Base-by-base conservation (phyloP, 2,888 invertebrate species). In the Dromius quadrimaculatus region DNA sequence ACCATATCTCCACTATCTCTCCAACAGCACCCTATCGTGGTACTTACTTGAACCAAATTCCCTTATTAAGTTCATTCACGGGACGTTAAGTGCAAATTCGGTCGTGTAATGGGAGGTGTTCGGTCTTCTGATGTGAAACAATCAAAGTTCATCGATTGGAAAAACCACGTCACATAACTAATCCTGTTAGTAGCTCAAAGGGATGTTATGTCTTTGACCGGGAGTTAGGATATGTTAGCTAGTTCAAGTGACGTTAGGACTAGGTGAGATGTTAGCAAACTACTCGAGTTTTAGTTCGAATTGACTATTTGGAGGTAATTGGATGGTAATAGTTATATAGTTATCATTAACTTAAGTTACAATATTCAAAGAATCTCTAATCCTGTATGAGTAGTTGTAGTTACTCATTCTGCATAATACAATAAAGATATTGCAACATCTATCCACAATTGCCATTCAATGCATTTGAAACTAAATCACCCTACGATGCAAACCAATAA, bases 141-240 rank as follows among this genome's bases (percentile, higher is more conserved):
- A 64, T 64, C 64, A 64, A 64, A 64, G 64, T 64, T 64, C 64
- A 64, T 47, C 38, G 64, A 64, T 64, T 64, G 64, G 64, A 62
- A 63, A 64, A 64, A 64, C 64, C 64, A 36, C 64, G 38, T 50
- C 64, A 64, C 47, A 64, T 64, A 64, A 64, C 34, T 64, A 64
- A 64, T 64, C 64, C 50, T 32, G 50, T 63, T 63, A 63, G 63
- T 45, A 23, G 19, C 23, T 22, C 41, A 38, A 62, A 62, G 41
- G 41, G 61, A n/a, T 22, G 22, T 23, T 23, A 41, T 62, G 62
- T 62, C 62, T 62, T 62, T 62, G 62, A 62, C 38, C 41, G 22
- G 15, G 41, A 41, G 20, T 62, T 62, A 23, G 41, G 41, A 23
- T 59, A 36, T 59, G 59, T 38, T 28, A 38, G 2, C n/a, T n/a